These are phyloP conservation scores for Bombycilla garrulus DNA, from an alignment of 2,113 vertebrate species.

Conservation along the genomic window DNA sequence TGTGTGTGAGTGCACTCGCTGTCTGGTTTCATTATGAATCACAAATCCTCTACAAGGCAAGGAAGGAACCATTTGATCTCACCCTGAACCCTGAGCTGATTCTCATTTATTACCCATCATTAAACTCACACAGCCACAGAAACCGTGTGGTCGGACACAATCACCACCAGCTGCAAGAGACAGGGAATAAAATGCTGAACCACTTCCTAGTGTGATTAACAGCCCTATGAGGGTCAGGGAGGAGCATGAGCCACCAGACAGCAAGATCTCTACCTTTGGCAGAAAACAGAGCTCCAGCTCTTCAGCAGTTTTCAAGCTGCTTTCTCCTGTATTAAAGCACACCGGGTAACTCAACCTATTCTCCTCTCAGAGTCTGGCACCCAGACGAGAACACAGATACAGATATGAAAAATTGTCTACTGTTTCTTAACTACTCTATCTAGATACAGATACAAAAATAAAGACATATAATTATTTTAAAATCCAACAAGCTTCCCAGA, in stretches of 20 bases:
- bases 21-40: constrained; percentile 51
- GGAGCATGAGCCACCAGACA: not conserved
- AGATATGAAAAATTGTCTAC: not conserved
- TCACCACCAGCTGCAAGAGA: not conserved
- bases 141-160: accelerated
- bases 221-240: not conserved
- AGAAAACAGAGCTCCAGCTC: not conserved
- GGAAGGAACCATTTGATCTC: not conserved
- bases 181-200: not conserved
- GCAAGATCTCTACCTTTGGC: not conserved
- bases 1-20: not conserved
- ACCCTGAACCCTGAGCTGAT: not conserved
- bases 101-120: not conserved
- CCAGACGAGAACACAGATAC: not conserved
- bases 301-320: not conserved
- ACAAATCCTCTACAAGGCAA: not conserved
- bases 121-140: not conserved
- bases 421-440: not conserved
- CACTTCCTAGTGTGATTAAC: not conserved
- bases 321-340: not conserved
- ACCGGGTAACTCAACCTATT: not conserved
- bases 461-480: not conserved
- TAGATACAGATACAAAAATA: not conserved
- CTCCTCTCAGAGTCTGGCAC: not conserved
- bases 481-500: not conserved